Evolutionary conservation across 64 coral and sea anemone genomes (phyloP).

Genomic region (Actinia equina): DNA sequence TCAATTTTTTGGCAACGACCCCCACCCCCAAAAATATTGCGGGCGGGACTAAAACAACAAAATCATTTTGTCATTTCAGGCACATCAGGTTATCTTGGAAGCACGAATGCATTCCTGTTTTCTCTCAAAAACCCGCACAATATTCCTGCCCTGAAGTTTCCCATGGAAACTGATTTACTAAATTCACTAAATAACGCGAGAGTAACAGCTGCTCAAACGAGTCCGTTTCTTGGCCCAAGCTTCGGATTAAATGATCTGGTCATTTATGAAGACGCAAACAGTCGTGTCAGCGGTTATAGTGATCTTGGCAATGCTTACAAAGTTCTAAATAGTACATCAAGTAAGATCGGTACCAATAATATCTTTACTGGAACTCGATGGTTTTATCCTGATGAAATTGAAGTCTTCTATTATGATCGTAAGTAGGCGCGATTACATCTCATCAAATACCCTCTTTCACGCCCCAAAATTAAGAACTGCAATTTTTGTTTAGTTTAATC

Average conservation of each 20-base stretch:
- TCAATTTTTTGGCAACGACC: no score
- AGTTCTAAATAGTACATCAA: background rate
- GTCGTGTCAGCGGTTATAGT: constrained; percentile 15
- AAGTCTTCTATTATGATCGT: constrained; percentile 51
- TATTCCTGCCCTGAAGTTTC: background rate
- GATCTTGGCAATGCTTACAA: constrained; percentile 9
- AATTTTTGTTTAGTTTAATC: no score
- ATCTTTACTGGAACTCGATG: constrained; percentile 20
- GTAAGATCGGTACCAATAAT: background rate
- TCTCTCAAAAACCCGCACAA: constrained; percentile 14
- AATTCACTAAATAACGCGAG: background rate
- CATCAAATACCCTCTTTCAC: no score
- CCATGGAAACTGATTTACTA: background rate
- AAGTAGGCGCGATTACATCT: background rate
- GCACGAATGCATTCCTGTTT: constrained; percentile 35
- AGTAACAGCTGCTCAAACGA: background rate
- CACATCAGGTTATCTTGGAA: background rate
- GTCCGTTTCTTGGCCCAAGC: constrained; percentile 32
- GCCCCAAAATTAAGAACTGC: no score
- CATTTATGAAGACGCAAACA: constrained; percentile 6
- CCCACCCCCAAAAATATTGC: no score
- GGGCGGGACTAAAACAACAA: no score
- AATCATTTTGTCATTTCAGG: background rate
- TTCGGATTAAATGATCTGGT: constrained; percentile 39
- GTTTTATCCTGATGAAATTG: constrained; percentile 41